Percentiles rank a stretch among this genome's conserved stretches.
Conservation (phyloP, 2,888 invertebrate species). For the Heliothis peltigera region DNA sequence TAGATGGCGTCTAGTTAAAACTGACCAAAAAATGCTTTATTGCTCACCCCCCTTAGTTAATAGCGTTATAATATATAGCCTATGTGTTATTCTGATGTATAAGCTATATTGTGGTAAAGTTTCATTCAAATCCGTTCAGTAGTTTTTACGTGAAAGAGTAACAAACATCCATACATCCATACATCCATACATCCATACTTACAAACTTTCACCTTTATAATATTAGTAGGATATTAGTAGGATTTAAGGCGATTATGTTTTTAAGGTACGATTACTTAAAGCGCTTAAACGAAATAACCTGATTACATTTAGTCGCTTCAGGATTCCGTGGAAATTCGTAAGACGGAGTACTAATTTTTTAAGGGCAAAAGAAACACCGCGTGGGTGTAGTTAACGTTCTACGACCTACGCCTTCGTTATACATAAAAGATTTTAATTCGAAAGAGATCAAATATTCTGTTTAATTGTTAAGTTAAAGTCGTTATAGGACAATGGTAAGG, state of each 20-base stretch:
- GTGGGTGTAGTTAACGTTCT: constrained; percentile 18
- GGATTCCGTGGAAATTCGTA: background rate
- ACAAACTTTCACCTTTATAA: too few species aligned
- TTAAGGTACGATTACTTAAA: background rate
- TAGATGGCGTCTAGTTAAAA: too few species aligned
- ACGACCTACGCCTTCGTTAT: constrained; percentile 17
- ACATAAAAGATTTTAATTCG: background rate
- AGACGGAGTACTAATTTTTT: background rate
- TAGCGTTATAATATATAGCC: too few species aligned
- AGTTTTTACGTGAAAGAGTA: too few species aligned
- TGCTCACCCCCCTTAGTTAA: too few species aligned
- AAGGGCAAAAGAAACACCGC: background rate
- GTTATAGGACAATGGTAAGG: background rate
- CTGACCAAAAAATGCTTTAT: too few species aligned
- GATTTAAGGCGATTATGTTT: background rate
- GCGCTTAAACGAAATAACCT: background rate
- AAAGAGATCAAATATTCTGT: constrained; percentile 2
- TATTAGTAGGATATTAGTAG: too few species aligned
- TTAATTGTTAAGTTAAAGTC: background rate
- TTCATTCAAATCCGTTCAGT: too few species aligned
- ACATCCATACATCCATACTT: too few species aligned
- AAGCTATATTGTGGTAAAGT: too few species aligned
- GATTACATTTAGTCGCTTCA: background rate
- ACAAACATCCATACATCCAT: too few species aligned
- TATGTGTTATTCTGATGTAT: too few species aligned